Evolutionary conservation across 2,113 vertebrate species (phyloP).

Genomic region (Oreochromis niloticus): DNA sequence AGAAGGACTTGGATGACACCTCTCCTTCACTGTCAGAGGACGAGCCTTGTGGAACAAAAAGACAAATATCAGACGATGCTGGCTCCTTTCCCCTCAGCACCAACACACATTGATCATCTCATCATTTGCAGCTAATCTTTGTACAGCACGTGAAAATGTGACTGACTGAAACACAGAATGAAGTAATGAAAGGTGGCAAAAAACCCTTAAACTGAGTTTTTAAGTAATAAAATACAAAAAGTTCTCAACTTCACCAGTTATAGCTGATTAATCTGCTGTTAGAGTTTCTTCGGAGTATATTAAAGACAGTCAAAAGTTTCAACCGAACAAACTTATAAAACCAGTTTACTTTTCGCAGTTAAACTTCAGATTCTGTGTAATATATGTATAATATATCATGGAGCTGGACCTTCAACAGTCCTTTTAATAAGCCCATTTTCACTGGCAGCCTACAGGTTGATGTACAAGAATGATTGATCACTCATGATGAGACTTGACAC

Average conservation of each 20-base stretch:
- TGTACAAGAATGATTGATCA: not conserved
- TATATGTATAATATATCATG: not conserved
- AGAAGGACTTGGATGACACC: constrained; percentile 72
- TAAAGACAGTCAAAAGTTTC: not conserved
- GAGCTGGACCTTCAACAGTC: not conserved
- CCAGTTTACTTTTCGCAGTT: not conserved
- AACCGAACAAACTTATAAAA: not conserved
- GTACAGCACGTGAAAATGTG: not conserved
- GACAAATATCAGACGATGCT: constrained; percentile 50
- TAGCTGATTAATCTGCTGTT: not conserved
- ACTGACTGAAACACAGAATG: not conserved
- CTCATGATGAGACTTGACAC: not conserved
- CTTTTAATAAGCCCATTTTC: not conserved
- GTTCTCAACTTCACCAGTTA: accelerated
- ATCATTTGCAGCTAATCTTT: not conserved
- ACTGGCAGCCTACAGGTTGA: not conserved
- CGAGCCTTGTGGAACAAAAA: constrained; percentile 24
- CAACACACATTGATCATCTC: not conserved
- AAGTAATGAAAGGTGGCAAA: not conserved
- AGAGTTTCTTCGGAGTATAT: not conserved
- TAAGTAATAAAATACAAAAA: not conserved
- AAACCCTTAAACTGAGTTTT: not conserved
- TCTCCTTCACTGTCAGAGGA: constrained; percentile 70
- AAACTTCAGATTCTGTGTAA: not conserved
- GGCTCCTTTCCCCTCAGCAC: constrained; percentile 22